These are phyloP conservation scores for Meandrusa payeni DNA, from an alignment of 2,888 invertebrate genomes.

Conservation along the genomic window DNA sequence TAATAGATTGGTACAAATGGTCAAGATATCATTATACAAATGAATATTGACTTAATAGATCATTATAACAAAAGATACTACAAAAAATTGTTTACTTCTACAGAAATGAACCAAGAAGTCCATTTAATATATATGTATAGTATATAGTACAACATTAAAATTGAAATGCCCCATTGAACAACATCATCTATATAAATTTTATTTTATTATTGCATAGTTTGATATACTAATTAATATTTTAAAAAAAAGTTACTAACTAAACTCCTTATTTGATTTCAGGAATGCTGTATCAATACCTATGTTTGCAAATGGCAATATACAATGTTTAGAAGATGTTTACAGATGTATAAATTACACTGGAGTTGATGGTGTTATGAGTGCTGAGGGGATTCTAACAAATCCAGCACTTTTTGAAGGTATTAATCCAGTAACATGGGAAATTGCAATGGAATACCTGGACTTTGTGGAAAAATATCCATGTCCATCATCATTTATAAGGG, in stretches of 20 bases:
- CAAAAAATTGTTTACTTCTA: no score
- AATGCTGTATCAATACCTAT: constrained; percentile 94
- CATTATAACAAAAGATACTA: no score
- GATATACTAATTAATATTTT: constrained; percentile 11
- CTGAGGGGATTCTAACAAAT: constrained; percentile 98
- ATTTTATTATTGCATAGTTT: no score
- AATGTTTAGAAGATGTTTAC: constrained; percentile 92
- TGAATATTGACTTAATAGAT: no score
- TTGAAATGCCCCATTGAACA: no score
- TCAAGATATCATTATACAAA: no score
- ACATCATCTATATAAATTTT: no score
- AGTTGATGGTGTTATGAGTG: constrained; percentile 93
- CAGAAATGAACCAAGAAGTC: no score
- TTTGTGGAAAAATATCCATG: constrained; percentile 91
- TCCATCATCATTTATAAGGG: constrained; percentile 93
- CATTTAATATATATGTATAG: no score
- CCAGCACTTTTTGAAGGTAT: constrained; percentile 93
- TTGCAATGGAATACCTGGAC: constrained; percentile 93
- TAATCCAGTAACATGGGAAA: constrained; percentile 92
- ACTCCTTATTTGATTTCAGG: constrained; percentile 67
- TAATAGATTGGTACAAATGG: no score
- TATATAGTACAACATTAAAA: no score
- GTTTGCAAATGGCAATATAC: constrained; percentile 98
- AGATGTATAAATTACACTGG: constrained; percentile 92
- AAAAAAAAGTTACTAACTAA: background rate